Evolutionary conservation across 2,797 vertebrate genomes (phyloP).

Genomic region (Acomys russatus): DNA sequence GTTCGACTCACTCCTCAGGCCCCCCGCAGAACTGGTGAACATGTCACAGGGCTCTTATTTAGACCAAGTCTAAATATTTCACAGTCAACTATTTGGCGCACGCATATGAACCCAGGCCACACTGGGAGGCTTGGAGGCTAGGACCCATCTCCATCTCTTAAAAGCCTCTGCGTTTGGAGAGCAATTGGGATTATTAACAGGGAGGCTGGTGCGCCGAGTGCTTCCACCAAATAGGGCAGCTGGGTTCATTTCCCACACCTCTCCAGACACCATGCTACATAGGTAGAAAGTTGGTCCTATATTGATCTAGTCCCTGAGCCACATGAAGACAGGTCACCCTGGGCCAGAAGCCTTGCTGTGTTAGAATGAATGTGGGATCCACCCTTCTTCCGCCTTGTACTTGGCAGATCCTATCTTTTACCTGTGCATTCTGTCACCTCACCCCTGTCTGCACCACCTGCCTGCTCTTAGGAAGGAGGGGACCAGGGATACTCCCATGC

Average conservation of each 20-base stretch:
- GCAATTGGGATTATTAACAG: fast-evolving
- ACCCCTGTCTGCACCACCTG: background rate
- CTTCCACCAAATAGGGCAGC: fast-evolving
- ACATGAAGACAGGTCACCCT: fast-evolving
- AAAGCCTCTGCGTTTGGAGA: background rate
- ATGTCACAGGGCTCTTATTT: background rate
- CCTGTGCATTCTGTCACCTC: too few species aligned
- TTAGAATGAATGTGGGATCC: background rate
- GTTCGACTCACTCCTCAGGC: background rate
- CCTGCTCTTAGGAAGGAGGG: background rate
- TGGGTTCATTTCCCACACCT: too few species aligned
- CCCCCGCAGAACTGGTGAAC: background rate
- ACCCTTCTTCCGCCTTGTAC: too few species aligned
- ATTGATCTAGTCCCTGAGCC: background rate
- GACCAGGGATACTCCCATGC: too few species aligned
- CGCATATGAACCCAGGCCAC: background rate
- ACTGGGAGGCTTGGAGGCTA: background rate
- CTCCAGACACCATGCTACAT: background rate
- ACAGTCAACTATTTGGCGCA: background rate
- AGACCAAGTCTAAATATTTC: background rate
- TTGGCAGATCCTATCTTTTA: background rate
- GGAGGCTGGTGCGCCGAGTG: too few species aligned
- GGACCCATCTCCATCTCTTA: background rate
- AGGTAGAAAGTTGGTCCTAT: background rate
- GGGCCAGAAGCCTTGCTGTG: background rate